phyloP scores from a whole-genome alignment of 2,888 invertebrate genomes.

The Heliothis peltigera region DNA sequence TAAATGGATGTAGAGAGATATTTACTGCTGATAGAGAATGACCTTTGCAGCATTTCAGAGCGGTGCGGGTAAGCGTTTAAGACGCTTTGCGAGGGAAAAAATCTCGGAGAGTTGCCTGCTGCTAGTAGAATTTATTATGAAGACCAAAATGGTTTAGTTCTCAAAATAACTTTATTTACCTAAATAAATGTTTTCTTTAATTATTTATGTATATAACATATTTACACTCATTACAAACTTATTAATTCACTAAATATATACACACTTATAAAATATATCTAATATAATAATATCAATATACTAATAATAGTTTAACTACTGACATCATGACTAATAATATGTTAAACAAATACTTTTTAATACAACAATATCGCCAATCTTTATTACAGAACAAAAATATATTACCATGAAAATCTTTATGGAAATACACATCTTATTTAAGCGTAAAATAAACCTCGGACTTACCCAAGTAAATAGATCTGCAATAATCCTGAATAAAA shows the following conservation, averaged over 20 bases:
- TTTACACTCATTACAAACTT: no score
- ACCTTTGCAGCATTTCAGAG: constrained; percentile 23
- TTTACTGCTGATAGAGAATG: constrained; percentile 28
- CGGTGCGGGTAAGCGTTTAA: constrained; percentile 20
- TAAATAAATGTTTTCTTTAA: no score
- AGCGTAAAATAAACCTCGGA: constrained; percentile 23
- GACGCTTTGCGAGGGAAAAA: constrained; percentile 21
- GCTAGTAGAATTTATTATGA: constrained; percentile 23
- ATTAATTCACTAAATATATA: no score
- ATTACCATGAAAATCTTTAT: constrained; percentile 5
- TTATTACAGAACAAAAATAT: background rate
- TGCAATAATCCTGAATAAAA: constrained; percentile 15
- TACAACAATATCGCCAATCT: no score
- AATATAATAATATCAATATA: no score
- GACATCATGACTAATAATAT: no score
- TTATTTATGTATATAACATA: no score
- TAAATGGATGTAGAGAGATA: constrained; percentile 12
- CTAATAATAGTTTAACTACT: no score
- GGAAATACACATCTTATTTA: constrained; percentile 10
- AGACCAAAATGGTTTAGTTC: constrained; percentile 12
- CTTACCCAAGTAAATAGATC: constrained; percentile 20
- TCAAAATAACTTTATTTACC: constrained; percentile 7
- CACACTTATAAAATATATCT: no score
- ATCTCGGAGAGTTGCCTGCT: constrained; percentile 3
- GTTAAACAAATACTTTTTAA: no score